Evolutionary conservation across 2,888 invertebrate genomes (phyloP).

Genomic region (Conistra vaccinii): DNA sequence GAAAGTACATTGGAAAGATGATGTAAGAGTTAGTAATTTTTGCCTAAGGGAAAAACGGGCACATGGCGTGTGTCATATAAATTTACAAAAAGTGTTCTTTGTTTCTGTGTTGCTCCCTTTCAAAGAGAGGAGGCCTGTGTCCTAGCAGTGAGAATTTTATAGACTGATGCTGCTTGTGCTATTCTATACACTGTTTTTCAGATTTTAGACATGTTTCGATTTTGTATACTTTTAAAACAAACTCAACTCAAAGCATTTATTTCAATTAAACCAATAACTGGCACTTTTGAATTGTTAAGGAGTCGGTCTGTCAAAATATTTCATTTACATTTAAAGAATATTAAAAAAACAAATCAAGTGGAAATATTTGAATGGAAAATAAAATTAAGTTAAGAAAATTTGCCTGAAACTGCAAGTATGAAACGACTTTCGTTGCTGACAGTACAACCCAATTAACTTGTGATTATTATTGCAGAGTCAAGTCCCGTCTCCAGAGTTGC

Average conservation of each 20-base stretch:
- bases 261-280: background rate
- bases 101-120: no score
- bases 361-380: no score
- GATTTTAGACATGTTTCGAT: background rate
- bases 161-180: background rate
- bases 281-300: no score
- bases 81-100: background rate
- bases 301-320: no score
- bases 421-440: background rate
- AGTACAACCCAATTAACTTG: conserved; percentile 57
- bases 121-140: background rate
- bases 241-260: background rate
- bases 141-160: background rate
- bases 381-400: no score
- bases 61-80: no score
- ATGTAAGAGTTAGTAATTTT: no score
- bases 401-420: background rate
- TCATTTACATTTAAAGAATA: no score
- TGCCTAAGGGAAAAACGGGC: no score
- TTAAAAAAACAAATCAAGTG: no score
- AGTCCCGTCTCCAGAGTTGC: conserved; percentile 52
- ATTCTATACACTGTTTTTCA: background rate
- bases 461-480: conserved; percentile 62
- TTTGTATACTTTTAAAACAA: background rate
- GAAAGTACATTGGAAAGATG: no score